Evolutionary conservation across 2,113 vertebrate species (phyloP).

Genomic region (Colossoma macropomum): DNA sequence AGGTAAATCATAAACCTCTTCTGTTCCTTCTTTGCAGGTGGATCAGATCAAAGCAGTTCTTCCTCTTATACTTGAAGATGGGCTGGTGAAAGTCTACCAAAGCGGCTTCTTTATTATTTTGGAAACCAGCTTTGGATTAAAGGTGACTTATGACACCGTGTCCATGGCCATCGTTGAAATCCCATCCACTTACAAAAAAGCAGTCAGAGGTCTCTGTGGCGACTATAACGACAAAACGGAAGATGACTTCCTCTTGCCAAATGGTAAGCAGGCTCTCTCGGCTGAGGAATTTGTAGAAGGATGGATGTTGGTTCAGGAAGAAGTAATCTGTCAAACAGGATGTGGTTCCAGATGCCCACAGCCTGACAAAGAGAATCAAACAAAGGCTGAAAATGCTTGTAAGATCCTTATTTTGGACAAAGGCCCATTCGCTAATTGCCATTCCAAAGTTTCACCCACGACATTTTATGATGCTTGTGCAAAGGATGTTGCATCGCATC

Average conservation of each 20-base stretch:
- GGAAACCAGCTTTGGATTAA: constrained; percentile 60
- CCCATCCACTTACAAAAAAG: constrained; percentile 55
- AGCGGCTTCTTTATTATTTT: constrained; percentile 44
- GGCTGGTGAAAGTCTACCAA: constrained; percentile 50
- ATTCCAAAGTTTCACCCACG: constrained; percentile 35
- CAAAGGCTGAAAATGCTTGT: constrained; percentile 28
- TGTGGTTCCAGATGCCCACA: constrained; percentile 40
- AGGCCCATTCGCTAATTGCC: constrained; percentile 65
- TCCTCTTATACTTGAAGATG: constrained; percentile 42
- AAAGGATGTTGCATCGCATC: constrained; percentile 45
- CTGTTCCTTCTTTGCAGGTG: constrained; percentile 58
- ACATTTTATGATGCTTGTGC: constrained; percentile 59
- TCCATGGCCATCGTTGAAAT: constrained; percentile 50
- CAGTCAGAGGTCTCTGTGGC: constrained; percentile 65
- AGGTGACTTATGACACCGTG: constrained; percentile 60
- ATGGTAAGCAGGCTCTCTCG: neutral
- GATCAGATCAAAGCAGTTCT: constrained; percentile 36
- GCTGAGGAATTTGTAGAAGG: constrained; percentile 37
- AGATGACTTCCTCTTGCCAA: constrained; percentile 64
- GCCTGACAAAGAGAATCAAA: constrained; percentile 4
- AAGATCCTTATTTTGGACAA: constrained; percentile 51
- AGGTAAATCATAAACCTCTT: too few relatives aligned
- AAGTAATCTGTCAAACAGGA: constrained; percentile 42
- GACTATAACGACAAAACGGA: constrained; percentile 61
- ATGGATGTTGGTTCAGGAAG: constrained; percentile 54